These are phyloP conservation scores for Drosophila kuntzei DNA, from an alignment of 2,888 invertebrate species.

Conservation along the genomic window DNA sequence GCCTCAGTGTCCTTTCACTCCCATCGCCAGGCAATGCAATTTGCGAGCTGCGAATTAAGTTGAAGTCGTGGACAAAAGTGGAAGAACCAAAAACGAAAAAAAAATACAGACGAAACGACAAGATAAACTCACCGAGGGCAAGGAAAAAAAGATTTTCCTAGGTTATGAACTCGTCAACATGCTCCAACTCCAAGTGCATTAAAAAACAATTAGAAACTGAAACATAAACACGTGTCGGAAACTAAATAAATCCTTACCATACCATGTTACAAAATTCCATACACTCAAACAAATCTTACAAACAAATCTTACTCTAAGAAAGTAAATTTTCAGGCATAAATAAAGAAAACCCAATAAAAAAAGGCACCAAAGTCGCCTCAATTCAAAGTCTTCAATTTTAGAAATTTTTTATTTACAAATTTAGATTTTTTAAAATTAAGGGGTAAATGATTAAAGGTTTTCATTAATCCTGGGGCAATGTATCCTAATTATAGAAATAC, in stretches of 20 bases:
- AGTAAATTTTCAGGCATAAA: too few relatives aligned
- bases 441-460: too few relatives aligned
- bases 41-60: slow-evolving; percentile 53
- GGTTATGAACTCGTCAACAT: slow-evolving; percentile 29
- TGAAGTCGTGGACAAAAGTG: slow-evolving; percentile 28
- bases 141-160: background rate
- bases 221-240: slow-evolving; percentile 32
- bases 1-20: background rate
- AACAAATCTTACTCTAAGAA: too few relatives aligned
- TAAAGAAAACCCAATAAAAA: too few relatives aligned
- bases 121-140: background rate
- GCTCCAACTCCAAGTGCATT: slow-evolving; percentile 1
- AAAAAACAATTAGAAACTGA: slow-evolving; percentile 34
- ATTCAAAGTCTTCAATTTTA: too few relatives aligned
- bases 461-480: too few relatives aligned
- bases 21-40: slow-evolving; percentile 38
- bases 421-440: too few relatives aligned
- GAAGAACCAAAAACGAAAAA: background rate
- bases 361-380: too few relatives aligned
- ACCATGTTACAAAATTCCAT: background rate
- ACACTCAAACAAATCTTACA: too few relatives aligned
- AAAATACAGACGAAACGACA: background rate
- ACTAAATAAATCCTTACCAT: background rate
- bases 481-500: too few relatives aligned
- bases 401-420: too few relatives aligned